Conservation (phyloP, 2,797 vertebrate species). For the Neopelma chrysocephalum region DNA sequence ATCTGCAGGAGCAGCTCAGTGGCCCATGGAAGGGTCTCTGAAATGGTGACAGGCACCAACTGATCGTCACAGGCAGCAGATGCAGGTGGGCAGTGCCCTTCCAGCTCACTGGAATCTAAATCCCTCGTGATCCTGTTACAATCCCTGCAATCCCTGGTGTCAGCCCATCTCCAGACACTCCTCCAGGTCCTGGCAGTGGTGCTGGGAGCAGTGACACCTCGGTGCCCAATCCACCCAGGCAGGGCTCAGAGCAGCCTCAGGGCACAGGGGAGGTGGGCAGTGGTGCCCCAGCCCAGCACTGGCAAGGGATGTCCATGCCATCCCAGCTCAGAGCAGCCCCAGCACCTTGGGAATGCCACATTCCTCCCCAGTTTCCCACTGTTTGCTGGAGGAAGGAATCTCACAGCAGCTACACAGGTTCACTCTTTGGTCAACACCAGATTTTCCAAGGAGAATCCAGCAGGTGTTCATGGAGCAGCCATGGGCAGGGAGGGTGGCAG, state of each 20-base stretch:
- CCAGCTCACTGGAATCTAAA: background rate
- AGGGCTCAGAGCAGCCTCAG: background rate
- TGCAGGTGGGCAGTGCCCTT: background rate
- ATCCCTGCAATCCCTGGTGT: background rate
- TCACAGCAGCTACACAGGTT: background rate
- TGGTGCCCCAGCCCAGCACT: no score
- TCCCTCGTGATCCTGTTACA: background rate
- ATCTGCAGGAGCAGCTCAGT: background rate
- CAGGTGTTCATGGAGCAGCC: background rate
- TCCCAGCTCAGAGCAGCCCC: background rate
- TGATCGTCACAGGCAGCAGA: background rate
- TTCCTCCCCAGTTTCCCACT: background rate
- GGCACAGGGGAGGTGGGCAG: background rate
- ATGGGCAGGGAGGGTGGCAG: background rate
- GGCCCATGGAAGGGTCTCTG: background rate
- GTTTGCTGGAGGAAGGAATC: background rate
- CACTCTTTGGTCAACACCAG: background rate
- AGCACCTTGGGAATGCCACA: background rate
- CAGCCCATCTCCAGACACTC: background rate
- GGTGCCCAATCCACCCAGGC: background rate
- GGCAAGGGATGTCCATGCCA: background rate
- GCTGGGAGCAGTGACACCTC: no score
- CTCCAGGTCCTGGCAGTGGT: background rate
- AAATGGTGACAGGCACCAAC: background rate
- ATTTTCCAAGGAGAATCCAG: background rate